Conservation (phyloP, 2,888 invertebrate species). For the Schizotus pectinicornis region DNA sequence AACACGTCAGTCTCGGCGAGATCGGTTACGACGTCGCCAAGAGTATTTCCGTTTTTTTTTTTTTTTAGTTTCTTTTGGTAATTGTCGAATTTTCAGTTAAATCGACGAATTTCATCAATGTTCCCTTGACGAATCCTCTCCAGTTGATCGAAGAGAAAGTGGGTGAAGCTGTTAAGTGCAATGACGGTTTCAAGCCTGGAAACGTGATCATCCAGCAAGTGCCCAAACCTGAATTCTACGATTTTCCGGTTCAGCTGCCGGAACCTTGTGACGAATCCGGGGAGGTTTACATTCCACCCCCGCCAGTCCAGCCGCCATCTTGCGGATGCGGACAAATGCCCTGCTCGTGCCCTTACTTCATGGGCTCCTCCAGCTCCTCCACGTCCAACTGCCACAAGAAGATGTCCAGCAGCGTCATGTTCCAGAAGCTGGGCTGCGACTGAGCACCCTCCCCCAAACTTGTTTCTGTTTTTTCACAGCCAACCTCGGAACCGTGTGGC, state of each 20-base stretch:
- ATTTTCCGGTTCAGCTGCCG: constrained; percentile 18
- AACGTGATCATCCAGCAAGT: constrained; percentile 41
- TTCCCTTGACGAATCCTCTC: constrained; percentile 27
- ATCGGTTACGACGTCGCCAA: constrained; percentile 59
- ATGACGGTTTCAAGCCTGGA: constrained; percentile 45
- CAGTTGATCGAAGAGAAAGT: constrained; percentile 1
- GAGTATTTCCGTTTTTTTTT: constrained; percentile 32
- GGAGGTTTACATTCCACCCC: constrained; percentile 10
- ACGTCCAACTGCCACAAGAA: constrained; percentile 8
- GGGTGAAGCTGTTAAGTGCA: constrained; percentile 16
- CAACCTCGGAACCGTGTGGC: no score
- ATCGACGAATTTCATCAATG: constrained; percentile 35
- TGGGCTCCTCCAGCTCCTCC: constrained; percentile 14
- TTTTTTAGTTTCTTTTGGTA: neutral
- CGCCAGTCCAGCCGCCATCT: constrained; percentile 11
- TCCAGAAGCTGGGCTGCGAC: constrained; percentile 29
- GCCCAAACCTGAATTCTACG: constrained; percentile 32
- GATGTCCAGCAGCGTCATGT: constrained; percentile 9
- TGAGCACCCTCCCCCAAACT: neutral
- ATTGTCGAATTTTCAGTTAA: constrained; percentile 31
- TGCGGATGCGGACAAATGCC: constrained; percentile 8
- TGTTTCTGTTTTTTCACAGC: no score
- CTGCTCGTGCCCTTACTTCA: constrained; percentile 9
- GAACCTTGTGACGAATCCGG: constrained; percentile 12
- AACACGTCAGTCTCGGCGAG: constrained; percentile 56